A percentile compares a stretch with the other conserved stretches of the same genome.
phyloP scores from a whole-genome alignment of 2,888 invertebrate species.

The Hololepta plana region DNA sequence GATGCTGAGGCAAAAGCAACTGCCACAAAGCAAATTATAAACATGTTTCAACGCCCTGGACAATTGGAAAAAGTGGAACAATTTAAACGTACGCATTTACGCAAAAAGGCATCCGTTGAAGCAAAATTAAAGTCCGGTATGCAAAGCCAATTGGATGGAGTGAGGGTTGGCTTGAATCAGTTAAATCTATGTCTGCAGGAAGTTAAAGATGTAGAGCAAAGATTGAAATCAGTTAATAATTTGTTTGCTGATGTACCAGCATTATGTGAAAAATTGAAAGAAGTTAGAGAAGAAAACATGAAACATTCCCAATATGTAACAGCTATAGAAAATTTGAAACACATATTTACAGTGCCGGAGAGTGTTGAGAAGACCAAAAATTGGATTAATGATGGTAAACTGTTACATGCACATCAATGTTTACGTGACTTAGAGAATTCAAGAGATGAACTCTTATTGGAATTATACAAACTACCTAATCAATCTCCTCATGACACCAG shows the following conservation, averaged over 20 bases:
- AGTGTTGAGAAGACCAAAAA: slow-evolving; percentile 88
- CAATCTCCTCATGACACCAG: slow-evolving; percentile 80
- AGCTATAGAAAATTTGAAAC: slow-evolving; percentile 94
- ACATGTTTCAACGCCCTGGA: slow-evolving; percentile 85
- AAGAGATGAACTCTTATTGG: slow-evolving; percentile 85
- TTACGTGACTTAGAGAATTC: slow-evolving; percentile 92
- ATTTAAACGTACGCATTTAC: slow-evolving; percentile 51
- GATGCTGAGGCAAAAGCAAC: slow-evolving; percentile 62
- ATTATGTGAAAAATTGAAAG: slow-evolving; percentile 61
- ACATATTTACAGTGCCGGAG: slow-evolving; percentile 94
- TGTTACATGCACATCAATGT: slow-evolving; percentile 89
- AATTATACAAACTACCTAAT: slow-evolving; percentile 83
- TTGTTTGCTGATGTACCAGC: slow-evolving; percentile 60
- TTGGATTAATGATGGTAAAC: slow-evolving; percentile 86
- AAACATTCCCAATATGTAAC: slow-evolving; percentile 94
- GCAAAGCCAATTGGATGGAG: slow-evolving; percentile 94
- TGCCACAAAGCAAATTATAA: slow-evolving; percentile 72
- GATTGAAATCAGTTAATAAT: slow-evolving; percentile 59
- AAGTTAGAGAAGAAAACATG: slow-evolving; percentile 82
- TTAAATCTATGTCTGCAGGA: slow-evolving; percentile 72
- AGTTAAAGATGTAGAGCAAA: slow-evolving; percentile 52
- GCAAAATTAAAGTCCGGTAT: slow-evolving; percentile 95
- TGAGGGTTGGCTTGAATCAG: slow-evolving; percentile 82
- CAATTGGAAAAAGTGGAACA: slow-evolving; percentile 85
- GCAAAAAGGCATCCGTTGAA: slow-evolving; percentile 80